Percentiles rank a stretch among this genome's conserved stretches.
phyloP scores from a whole-genome alignment of 2,797 vertebrate genomes.

The Poecilia picta region DNA sequence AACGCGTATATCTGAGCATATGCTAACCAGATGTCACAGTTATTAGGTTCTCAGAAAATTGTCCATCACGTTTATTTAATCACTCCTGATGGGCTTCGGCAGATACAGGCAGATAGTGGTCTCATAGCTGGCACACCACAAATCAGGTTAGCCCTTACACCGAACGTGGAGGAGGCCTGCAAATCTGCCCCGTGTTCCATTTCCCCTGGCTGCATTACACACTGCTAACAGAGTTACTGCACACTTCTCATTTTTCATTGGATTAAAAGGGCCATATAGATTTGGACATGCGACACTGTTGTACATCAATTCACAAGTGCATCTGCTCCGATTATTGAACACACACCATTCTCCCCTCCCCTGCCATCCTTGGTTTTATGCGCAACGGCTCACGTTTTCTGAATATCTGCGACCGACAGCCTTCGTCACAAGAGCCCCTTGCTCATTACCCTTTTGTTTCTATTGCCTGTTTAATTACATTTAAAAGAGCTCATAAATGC shows the following conservation, averaged over 20 bases:
- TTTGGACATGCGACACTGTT: slow-evolving; percentile 67
- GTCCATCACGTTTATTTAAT: slow-evolving; percentile 77
- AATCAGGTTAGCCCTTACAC: slow-evolving; percentile 80
- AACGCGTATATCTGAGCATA: slow-evolving; percentile 20
- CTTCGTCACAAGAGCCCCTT: slow-evolving; percentile 23
- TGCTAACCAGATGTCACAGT: slow-evolving; percentile 54
- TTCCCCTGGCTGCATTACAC: slow-evolving; percentile 75
- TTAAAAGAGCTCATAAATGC: slow-evolving; percentile 41
- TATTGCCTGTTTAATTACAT: slow-evolving; percentile 51
- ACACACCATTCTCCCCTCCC: neutral
- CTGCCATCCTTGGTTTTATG: slow-evolving; percentile 12
- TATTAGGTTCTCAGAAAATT: slow-evolving; percentile 57
- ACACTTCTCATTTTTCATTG: slow-evolving; percentile 83
- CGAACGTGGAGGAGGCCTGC: slow-evolving; percentile 69
- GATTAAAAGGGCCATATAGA: slow-evolving; percentile 77
- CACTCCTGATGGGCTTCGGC: slow-evolving; percentile 66
- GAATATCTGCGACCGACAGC: slow-evolving; percentile 27
- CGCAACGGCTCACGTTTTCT: slow-evolving; percentile 19
- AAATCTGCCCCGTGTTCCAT: slow-evolving; percentile 71
- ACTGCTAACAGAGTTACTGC: slow-evolving; percentile 82
- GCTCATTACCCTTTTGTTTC: slow-evolving; percentile 59
- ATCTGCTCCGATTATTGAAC: slow-evolving; percentile 38
- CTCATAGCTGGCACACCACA: slow-evolving; percentile 64
- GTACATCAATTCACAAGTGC: slow-evolving; percentile 61
- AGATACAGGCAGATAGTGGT: slow-evolving; percentile 70